Percentiles rank a stretch among this genome's conserved stretches.
These are phyloP conservation scores for Corythaixoides concolor DNA, from an alignment of 2,113 vertebrate genomes.

Conservation along the genomic window DNA sequence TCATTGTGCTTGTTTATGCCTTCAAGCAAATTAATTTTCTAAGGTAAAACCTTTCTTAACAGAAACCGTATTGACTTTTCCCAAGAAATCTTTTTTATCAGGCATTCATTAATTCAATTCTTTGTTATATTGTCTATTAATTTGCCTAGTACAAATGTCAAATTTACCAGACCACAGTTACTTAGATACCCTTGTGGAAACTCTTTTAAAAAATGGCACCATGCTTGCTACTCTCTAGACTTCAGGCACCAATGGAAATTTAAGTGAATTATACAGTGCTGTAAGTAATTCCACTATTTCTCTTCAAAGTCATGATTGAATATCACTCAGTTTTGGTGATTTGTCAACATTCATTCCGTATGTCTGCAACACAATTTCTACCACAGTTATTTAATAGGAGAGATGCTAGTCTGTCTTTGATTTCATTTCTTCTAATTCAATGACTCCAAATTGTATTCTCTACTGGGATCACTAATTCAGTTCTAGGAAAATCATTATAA, in stretches of 20 bases:
- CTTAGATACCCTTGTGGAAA: neutral
- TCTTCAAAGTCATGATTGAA: neutral
- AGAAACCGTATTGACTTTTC: neutral
- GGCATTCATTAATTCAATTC: neutral
- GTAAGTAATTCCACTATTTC: neutral
- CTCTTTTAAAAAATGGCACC: neutral
- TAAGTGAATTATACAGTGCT: neutral
- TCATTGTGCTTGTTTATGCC: neutral
- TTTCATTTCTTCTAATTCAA: neutral
- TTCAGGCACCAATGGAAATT: neutral
- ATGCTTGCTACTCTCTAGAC: neutral
- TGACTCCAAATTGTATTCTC: conserved; percentile 3
- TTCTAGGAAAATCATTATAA: neutral
- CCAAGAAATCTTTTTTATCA: neutral
- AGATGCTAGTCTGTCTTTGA: neutral
- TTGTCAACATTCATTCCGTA: neutral
- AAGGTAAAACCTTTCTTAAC: neutral
- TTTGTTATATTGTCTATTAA: neutral
- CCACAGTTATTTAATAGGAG: neutral
- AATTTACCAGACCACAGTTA: neutral
- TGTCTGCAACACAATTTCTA: neutral
- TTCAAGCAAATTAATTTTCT: neutral
- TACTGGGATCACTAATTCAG: neutral
- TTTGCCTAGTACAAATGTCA: neutral
- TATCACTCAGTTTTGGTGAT: neutral